Base-by-base conservation (phyloP, 1,140 invertebrate genomes). In the Drosophila albomicans region DNA sequence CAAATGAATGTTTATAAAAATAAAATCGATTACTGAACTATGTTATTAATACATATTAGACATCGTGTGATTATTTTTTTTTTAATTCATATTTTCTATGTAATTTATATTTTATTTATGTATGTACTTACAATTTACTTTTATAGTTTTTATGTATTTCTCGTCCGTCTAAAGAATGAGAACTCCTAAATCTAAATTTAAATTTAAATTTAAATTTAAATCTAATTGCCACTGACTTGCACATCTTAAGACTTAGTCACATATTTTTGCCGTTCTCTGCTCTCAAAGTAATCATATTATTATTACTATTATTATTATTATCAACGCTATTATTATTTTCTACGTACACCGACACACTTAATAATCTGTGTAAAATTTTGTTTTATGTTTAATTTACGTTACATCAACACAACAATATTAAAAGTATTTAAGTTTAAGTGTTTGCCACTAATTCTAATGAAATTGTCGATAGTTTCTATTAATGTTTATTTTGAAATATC, bases 391-490 rank as follows among this genome's bases (percentile, higher is more conserved):
- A 54, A 61, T 54, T 64, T 49, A 71, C 13, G 49, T 66, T 51
- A 71, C 28, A 38, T 63, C 25, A 58, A 63, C 28, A 62, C 25
- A 58, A 63, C 28, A 62, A 62, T 64, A 78, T 67, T 46, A 64
- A 38, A 70, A 84, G 80, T 79, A 73, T 79, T 68, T 82, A 49
- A 68, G 71, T 70, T 48, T 79, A 68, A 75, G 88, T 88, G 84
- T 88, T 88, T 88, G 85, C 84, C 85, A 89, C 84, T 88, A 89
- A 89, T 88, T 89, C 62, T 82, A 82, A 66, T 84, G 75, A 76
- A 88, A 66, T 88, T 82, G 49, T 78, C 62, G 76, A 88, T 78
- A 89, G 85, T 88, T 88, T 86, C 79, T 79, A 79, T 82, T 79
- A 76, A 79, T 79, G 84, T 86, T 87, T 79, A 79, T 77, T 25